Conservation (phyloP, 2,888 invertebrate genomes). For the Dysmachus trigonus region DNA sequence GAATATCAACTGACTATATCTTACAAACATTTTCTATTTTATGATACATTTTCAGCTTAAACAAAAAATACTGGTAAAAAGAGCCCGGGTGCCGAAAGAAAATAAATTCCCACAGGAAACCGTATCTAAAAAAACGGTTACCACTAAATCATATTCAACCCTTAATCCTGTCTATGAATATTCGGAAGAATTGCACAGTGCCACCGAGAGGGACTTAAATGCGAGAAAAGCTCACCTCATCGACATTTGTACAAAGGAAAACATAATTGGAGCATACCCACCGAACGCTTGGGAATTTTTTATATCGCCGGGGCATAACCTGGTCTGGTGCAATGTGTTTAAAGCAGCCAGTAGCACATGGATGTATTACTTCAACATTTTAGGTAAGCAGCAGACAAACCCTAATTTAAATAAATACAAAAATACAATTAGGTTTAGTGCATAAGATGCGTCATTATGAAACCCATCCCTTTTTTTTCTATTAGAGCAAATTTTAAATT, state of each 20-base stretch:
- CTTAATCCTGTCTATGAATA: conserved; percentile 64
- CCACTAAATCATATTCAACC: conserved; percentile 53
- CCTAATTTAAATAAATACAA: background rate
- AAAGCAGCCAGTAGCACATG: conserved; percentile 82
- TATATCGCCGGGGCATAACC: conserved; percentile 72
- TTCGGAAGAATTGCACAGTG: conserved; percentile 63
- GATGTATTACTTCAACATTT: conserved; percentile 81
- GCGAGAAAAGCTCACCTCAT: conserved; percentile 65
- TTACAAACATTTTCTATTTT: background rate
- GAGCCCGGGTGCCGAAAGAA: conserved; percentile 33
- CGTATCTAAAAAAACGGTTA: background rate
- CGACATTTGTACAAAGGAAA: conserved; percentile 66
- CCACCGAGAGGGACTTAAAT: conserved; percentile 67
- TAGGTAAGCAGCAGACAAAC: conserved; percentile 66
- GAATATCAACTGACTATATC: too few species aligned
- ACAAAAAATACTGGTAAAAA: conserved; percentile 38
- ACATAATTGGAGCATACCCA: conserved; percentile 61
- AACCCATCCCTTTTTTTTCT: background rate
- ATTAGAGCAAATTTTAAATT: too few species aligned
- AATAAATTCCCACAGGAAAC: conserved; percentile 13
- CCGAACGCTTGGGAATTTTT: conserved; percentile 81
- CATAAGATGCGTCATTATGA: background rate
- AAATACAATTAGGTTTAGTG: background rate
- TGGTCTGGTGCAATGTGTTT: conserved; percentile 80
- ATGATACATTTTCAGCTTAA: conserved; percentile 23